Conservation (phyloP, 2,797 vertebrate species). For the Hippocampus kuda region DNA sequence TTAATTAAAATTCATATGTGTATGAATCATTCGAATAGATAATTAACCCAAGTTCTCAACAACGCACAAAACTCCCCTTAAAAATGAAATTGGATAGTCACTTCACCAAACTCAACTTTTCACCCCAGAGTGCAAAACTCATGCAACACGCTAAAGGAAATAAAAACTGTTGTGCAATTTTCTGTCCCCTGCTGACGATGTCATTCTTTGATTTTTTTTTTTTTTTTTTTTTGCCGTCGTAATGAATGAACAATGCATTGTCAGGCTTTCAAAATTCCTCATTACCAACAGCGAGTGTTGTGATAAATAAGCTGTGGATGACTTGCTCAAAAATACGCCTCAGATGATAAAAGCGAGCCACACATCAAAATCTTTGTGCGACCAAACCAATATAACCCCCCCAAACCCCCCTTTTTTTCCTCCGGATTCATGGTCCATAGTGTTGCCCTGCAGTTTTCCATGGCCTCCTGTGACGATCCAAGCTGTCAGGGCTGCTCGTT, state of each 20-base stretch:
- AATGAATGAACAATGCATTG: constrained; percentile 33
- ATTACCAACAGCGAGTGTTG: constrained; percentile 2
- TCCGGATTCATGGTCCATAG: constrained; percentile 42
- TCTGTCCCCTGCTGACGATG: constrained; percentile 8
- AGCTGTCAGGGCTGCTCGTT: constrained; percentile 69
- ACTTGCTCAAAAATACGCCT: constrained; percentile 15
- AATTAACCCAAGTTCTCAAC: neutral
- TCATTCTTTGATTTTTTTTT: constrained; percentile 5
- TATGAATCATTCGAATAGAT: too few relatives aligned
- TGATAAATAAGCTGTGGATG: constrained; percentile 9
- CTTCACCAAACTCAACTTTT: neutral
- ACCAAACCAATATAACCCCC: constrained; percentile 45
- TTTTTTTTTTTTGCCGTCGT: constrained; percentile 5
- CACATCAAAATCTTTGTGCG: constrained; percentile 25
- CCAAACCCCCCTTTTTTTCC: constrained; percentile 33
- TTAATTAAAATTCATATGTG: neutral
- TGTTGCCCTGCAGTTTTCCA: constrained; percentile 58
- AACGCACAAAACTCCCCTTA: neutral
- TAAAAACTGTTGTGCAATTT: constrained; percentile 8
- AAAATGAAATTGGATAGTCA: neutral
- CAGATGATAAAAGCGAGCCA: constrained; percentile 37
- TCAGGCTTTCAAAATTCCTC: constrained; percentile 15
- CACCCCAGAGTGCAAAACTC: neutral
- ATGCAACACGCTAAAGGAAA: neutral
- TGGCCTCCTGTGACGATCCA: constrained; percentile 69